Evolutionary conservation across 1,140 invertebrate species (phyloP).

Genomic region (Melipona quadrifasciata): DNA sequence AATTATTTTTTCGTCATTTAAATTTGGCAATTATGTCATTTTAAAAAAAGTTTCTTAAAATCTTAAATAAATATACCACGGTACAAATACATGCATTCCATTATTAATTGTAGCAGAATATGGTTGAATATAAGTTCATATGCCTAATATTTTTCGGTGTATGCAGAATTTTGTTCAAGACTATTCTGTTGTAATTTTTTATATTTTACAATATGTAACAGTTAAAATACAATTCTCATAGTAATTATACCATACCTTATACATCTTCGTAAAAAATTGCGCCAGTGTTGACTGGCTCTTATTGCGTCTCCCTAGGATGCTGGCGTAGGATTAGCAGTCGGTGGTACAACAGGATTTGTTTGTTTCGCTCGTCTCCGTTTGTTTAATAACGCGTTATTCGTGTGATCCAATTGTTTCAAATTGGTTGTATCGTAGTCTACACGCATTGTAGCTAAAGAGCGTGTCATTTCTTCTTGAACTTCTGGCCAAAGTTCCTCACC

Average conservation of each 20-base stretch:
- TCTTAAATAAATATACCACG: neutral
- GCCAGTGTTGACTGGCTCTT: constrained; percentile 53
- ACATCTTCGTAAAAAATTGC: constrained; percentile 64
- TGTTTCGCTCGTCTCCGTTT: constrained; percentile 85
- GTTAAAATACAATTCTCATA: constrained; percentile 67
- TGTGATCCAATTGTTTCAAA: constrained; percentile 90
- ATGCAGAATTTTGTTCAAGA: neutral
- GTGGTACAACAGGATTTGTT: constrained; percentile 47
- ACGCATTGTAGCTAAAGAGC: constrained; percentile 97
- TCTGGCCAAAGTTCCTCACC: constrained; percentile 96
- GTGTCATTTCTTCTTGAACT: constrained; percentile 99
- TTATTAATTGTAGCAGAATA: neutral
- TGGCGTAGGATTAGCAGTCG: constrained; percentile 65
- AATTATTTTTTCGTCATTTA: neutral
- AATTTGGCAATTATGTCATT: neutral
- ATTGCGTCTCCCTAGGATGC: constrained; percentile 65
- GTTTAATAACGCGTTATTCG: constrained; percentile 94
- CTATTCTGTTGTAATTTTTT: constrained; percentile 31
- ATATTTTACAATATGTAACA: constrained; percentile 46
- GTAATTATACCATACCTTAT: constrained; percentile 65
- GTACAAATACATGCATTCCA: neutral
- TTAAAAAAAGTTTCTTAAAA: neutral
- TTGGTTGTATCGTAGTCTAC: constrained; percentile 94
- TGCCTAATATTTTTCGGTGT: neutral
- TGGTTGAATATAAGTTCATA: neutral